These are phyloP conservation scores for Rhabdophis nuchalis DNA, from an alignment of 2,797 vertebrate genomes.

Conservation along the genomic window DNA sequence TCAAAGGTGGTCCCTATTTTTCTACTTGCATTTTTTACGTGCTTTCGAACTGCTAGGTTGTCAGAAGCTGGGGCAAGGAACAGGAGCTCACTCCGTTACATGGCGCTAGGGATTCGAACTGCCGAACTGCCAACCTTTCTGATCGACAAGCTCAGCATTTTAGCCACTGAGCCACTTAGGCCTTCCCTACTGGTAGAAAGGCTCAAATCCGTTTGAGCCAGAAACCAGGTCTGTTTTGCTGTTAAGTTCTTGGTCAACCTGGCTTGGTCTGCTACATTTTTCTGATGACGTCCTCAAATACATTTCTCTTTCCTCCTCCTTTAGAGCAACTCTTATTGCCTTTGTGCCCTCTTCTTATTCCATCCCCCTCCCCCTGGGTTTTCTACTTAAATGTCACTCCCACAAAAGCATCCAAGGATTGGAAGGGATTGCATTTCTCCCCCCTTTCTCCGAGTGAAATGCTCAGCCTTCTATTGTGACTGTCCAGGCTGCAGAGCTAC, in stretches of 20 bases:
- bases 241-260: neutral
- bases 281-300: neutral
- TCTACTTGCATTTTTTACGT: no score
- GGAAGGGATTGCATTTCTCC: conserved; percentile 55
- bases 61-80: no score
- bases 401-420: conserved; percentile 58
- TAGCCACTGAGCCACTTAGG: no score
- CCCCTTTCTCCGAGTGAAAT: conserved; percentile 57
- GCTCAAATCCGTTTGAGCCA: neutral
- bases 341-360: conserved; percentile 51
- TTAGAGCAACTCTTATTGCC: conserved; percentile 22
- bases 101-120: no score
- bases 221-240: neutral
- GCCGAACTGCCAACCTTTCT: no score
- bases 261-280: neutral
- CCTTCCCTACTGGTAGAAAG: neutral
- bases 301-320: conserved; percentile 36
- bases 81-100: no score
- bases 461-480: conserved; percentile 70
- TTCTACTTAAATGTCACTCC: conserved; percentile 53
- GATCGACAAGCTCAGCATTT: no score
- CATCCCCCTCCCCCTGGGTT: conserved; percentile 48
- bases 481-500: conserved; percentile 64
- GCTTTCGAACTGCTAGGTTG: no score
- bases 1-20: no score